These are phyloP conservation scores for Nycticorax nycticorax DNA, from an alignment of 2,113 vertebrate species.

Conservation along the genomic window DNA sequence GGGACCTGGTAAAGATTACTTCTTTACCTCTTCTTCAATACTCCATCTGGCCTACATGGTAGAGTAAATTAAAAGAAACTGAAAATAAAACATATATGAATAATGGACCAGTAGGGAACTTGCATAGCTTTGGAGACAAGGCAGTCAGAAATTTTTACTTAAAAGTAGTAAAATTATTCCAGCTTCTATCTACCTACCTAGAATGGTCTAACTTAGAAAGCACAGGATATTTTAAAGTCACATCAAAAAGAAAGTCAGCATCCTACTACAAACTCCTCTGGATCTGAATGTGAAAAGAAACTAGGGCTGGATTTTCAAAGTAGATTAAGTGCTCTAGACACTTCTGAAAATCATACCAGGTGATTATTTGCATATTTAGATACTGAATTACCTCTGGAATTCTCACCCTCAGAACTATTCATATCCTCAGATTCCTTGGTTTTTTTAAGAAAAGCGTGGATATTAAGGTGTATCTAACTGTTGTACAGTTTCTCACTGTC, in stretches of 20 bases:
- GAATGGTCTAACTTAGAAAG: background rate
- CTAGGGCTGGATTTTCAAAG: background rate
- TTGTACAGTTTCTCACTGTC: background rate
- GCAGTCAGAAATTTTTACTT: background rate
- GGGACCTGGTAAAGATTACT: background rate
- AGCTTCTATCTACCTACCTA: background rate
- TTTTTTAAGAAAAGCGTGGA: background rate
- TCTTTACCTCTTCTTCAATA: background rate
- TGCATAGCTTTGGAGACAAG: background rate
- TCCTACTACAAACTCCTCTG: background rate
- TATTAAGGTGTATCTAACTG: background rate
- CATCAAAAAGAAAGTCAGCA: background rate
- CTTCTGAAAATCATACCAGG: background rate
- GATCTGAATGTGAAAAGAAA: background rate
- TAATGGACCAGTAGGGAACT: background rate
- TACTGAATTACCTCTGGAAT: background rate
- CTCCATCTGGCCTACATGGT: background rate
- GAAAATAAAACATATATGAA: background rate
- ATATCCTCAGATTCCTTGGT: fast-evolving
- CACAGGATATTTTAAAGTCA: background rate
- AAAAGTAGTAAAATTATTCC: background rate
- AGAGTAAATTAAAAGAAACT: background rate
- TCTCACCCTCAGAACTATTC: background rate
- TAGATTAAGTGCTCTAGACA: background rate
- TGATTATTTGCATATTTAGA: background rate